Conservation (phyloP, 53 echinoderm and acorn worm genomes). For the Apostichopus leukothele region DNA sequence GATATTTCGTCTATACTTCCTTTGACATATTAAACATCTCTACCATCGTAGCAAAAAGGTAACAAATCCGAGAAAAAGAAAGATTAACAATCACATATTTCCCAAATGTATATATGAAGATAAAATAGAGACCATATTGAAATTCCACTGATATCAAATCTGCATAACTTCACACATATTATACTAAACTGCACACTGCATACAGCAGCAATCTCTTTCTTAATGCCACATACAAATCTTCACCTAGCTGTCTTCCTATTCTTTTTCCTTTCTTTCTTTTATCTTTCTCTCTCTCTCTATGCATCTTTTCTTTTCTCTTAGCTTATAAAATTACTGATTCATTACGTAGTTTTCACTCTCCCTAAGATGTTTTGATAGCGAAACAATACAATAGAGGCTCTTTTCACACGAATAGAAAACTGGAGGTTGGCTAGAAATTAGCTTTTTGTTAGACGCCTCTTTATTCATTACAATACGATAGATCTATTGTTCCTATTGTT, state of each 20-base stretch:
- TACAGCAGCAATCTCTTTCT: too few relatives aligned
- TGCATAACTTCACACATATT: too few relatives aligned
- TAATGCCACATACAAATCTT: neutral
- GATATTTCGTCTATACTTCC: too few relatives aligned
- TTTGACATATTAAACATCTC: too few relatives aligned
- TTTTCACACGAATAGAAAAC: constrained; percentile 21
- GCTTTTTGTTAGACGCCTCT: constrained; percentile 25
- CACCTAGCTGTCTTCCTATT: neutral
- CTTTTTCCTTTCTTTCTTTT: neutral
- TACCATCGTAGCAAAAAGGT: too few relatives aligned
- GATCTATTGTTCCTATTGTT: constrained; percentile 28
- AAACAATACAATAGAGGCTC: constrained; percentile 36
- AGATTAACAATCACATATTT: too few relatives aligned
- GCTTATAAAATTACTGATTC: constrained; percentile 32
- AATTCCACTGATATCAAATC: too few relatives aligned
- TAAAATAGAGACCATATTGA: too few relatives aligned
- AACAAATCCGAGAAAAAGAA: too few relatives aligned
- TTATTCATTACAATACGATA: constrained; percentile 25
- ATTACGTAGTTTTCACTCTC: constrained; percentile 17
- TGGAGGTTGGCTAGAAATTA: constrained; percentile 36
- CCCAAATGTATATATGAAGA: too few relatives aligned
- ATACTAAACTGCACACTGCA: too few relatives aligned
- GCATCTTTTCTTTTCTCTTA: neutral
- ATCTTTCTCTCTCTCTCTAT: neutral
- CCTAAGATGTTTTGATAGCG: constrained; percentile 24